Percentiles rank a stretch among this genome's conserved stretches.
Conservation (phyloP, 2,113 vertebrate species). For the Sclerurus mexicanus region DNA sequence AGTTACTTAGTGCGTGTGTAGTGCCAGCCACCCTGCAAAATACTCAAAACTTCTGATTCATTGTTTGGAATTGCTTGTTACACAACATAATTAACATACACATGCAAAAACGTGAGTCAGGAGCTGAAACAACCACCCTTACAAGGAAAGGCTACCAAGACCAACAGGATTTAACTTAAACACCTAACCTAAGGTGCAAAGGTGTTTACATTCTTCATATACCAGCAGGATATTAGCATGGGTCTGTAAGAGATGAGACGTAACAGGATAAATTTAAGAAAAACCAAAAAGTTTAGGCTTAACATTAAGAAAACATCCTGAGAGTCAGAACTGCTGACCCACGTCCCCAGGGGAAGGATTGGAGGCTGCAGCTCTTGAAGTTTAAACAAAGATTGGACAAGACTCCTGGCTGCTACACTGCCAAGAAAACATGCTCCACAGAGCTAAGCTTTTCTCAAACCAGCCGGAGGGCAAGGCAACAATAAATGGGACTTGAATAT, state of each 20-base stretch:
- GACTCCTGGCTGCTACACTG: background rate
- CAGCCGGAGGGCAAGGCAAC: background rate
- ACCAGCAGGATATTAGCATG: background rate
- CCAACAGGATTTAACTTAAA: background rate
- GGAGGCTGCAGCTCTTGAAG: background rate
- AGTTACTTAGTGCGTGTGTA: background rate
- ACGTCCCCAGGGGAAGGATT: background rate
- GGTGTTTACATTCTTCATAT: background rate
- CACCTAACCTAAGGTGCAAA: background rate
- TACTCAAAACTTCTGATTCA: background rate
- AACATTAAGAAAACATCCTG: background rate
- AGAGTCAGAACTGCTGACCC: background rate
- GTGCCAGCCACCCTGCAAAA: background rate
- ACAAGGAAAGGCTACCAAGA: background rate
- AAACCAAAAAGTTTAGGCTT: background rate
- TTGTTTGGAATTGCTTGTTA: background rate
- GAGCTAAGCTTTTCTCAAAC: background rate
- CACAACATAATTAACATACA: background rate
- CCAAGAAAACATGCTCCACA: background rate
- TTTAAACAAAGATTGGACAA: conserved; percentile 48
- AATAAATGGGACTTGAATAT: background rate
- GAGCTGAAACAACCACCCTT: background rate
- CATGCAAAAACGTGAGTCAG: background rate
- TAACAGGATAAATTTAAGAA: background rate
- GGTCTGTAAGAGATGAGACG: background rate